Evolutionary conservation across 2,113 vertebrate species (phyloP).

Genomic region (Anolis carolinensis): DNA sequence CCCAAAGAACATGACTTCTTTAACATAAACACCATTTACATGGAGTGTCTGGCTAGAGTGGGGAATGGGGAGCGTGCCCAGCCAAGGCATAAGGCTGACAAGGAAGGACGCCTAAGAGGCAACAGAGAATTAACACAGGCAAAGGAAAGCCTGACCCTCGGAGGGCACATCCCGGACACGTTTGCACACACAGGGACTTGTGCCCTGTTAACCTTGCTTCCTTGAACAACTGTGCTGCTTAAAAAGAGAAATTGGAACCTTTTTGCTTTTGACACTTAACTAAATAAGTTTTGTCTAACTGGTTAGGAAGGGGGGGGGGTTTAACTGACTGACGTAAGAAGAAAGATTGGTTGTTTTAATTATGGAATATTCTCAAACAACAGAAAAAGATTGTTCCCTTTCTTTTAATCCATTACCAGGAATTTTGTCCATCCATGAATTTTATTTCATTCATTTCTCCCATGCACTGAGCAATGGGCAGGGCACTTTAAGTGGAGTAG

Average conservation of each 20-base stretch:
- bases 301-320: conserved; percentile 20
- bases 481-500: background rate
- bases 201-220: conserved; percentile 69
- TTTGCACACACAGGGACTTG: conserved; percentile 70
- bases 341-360: conserved; percentile 59
- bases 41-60: conserved; percentile 72
- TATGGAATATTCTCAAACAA: conserved; percentile 53
- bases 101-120: conserved; percentile 74
- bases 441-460: background rate
- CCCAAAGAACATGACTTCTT: conserved; percentile 91
- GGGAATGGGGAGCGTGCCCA: conserved; percentile 75
- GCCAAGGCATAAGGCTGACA: conserved; percentile 71
- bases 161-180: conserved; percentile 74
- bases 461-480: background rate
- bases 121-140: conserved; percentile 75
- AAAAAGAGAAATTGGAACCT: conserved; percentile 75
- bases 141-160: conserved; percentile 80
- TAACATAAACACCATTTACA: conserved; percentile 88
- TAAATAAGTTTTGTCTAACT: conserved; percentile 70
- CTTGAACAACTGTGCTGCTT: conserved; percentile 69
- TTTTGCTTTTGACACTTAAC: conserved; percentile 76
- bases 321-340: conserved; percentile 57
- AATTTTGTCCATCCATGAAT: background rate
- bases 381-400: conserved; percentile 46
- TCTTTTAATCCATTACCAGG: background rate